A percentile compares a stretch with the other conserved stretches of the same genome.
phyloP scores from a whole-genome alignment of 53 echinoderm and acorn worm species.

The Paracentrotus lividus region DNA sequence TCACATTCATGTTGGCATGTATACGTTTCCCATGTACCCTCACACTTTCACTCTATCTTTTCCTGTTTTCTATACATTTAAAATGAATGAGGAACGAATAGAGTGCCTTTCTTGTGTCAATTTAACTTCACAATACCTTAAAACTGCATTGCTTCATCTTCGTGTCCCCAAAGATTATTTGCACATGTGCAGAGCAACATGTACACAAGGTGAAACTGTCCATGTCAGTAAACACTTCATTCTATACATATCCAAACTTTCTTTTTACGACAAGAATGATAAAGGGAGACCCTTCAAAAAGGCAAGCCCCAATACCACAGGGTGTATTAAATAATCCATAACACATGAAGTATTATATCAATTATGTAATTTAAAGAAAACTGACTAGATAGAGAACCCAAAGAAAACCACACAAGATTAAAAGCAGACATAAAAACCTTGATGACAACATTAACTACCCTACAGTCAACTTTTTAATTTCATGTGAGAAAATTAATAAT shows the following conservation, averaged over 20 bases:
- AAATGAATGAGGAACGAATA: neutral
- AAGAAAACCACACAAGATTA: neutral
- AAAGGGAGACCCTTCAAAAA: neutral
- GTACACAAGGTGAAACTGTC: neutral
- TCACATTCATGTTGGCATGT: neutral
- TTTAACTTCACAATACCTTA: neutral
- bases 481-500: neutral
- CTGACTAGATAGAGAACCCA: neutral
- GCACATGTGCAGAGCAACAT: neutral
- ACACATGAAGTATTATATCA: too few species aligned
- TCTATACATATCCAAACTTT: neutral
- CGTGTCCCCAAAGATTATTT: neutral
- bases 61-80: neutral
- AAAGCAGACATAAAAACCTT: neutral
- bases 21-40: neutral
- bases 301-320: neutral
- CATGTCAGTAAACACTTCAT: neutral
- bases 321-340: neutral
- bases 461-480: neutral
- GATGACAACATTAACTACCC: neutral
- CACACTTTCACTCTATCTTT: neutral
- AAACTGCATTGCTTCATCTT: neutral
- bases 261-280: neutral
- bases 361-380: neutral
- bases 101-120: neutral